phyloP scores from a whole-genome alignment of 2,797 vertebrate genomes.

The Platalea minor region DNA sequence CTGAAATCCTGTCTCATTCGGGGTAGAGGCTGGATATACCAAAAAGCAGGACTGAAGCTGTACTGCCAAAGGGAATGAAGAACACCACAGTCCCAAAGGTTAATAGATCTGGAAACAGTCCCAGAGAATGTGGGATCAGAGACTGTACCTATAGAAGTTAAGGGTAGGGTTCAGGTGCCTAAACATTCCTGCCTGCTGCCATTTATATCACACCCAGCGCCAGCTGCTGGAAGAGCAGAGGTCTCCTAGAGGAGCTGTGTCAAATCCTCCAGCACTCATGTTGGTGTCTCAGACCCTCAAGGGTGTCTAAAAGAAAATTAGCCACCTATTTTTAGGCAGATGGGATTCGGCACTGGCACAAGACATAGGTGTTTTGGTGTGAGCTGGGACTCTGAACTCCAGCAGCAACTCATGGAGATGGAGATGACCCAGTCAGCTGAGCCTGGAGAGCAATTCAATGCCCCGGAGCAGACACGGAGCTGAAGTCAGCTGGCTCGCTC shows the following conservation, averaged over 20 bases:
- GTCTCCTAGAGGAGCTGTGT: neutral
- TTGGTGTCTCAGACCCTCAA: neutral
- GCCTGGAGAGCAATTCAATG: rapidly evolving
- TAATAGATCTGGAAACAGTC: neutral
- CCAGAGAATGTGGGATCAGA: neutral
- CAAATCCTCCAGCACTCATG: neutral
- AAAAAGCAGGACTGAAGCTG: neutral
- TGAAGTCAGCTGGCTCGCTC: neutral
- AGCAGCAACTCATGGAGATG: neutral
- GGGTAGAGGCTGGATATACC: neutral
- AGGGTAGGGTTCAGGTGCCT: neutral
- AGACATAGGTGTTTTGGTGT: neutral
- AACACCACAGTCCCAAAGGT: neutral
- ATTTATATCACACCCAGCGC: neutral
- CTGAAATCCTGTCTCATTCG: neutral
- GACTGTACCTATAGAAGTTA: neutral
- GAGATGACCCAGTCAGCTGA: neutral
- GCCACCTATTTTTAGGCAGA: neutral
- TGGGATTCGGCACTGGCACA: rapidly evolving
- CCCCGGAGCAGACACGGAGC: neutral
- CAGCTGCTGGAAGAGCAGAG: neutral
- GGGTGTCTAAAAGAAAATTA: neutral
- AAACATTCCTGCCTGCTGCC: neutral
- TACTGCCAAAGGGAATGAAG: neutral
- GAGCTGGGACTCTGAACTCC: neutral